These are phyloP conservation scores for Stichodactyla helianthus DNA, from an alignment of 64 coral and sea anemone species.

Conservation along the genomic window DNA sequence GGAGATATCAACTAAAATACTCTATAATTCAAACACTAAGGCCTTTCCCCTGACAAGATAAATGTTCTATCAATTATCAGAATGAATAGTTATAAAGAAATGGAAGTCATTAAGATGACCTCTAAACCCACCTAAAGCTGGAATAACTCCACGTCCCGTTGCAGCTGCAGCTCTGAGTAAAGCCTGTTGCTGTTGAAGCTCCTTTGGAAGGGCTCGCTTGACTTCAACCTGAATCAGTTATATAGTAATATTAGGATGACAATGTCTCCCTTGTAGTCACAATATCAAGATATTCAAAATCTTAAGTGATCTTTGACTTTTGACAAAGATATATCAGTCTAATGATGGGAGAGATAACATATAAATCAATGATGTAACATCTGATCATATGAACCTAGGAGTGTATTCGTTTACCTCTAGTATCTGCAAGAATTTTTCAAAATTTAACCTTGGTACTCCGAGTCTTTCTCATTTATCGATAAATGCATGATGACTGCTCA, in stretches of 20 bases:
- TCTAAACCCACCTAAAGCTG: conserved; percentile 62
- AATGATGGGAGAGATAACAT: not conserved
- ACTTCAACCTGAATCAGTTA: conserved; percentile 69
- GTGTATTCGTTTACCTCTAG: not conserved
- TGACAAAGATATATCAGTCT: not conserved
- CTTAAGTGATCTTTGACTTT: not conserved
- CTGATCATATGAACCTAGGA: not conserved
- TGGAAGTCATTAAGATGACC: not conserved
- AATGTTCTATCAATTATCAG: not conserved
- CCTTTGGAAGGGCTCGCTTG: conserved; percentile 82
- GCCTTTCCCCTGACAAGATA: not conserved
- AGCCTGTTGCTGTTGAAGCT: conserved; percentile 85
- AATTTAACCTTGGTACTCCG: no score
- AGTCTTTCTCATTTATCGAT: no score
- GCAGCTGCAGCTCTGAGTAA: conserved; percentile 56
- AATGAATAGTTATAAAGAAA: not conserved
- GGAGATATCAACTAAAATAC: no score
- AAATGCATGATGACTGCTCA: no score
- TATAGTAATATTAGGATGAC: not conserved
- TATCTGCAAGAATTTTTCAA: no score
- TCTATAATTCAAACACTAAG: not conserved
- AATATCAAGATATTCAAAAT: not conserved
- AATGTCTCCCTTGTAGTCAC: not conserved
- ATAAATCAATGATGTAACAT: not conserved
- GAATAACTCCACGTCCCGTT: conserved; percentile 66